Percentiles rank a stretch among this genome's conserved stretches.
Evolutionary conservation across 2,113 vertebrate genomes (phyloP).

Genomic region (Sorex fumeus): DNA sequence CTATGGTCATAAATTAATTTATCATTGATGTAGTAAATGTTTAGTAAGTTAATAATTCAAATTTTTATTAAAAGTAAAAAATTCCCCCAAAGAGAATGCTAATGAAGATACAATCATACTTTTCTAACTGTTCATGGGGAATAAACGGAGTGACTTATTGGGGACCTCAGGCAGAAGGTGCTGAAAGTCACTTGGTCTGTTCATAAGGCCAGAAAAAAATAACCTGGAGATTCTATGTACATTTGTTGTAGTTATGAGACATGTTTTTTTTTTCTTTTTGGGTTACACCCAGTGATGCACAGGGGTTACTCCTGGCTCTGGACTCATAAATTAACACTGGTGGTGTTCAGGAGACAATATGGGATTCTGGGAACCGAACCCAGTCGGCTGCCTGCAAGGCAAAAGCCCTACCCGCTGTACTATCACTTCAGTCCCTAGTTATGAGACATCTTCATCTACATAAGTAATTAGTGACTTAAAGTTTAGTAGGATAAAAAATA

Average conservation of each 20-base stretch:
- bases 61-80: conserved; percentile 19
- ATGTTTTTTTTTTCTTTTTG: too few relatives aligned
- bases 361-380: too few relatives aligned
- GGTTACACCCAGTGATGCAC: too few relatives aligned
- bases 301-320: too few relatives aligned
- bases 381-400: too few relatives aligned
- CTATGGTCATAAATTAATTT: background rate
- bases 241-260: background rate
- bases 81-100: background rate
- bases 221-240: background rate
- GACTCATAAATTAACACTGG: too few relatives aligned
- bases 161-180: background rate
- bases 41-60: conserved; percentile 14
- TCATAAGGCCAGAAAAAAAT: background rate
- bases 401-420: too few relatives aligned
- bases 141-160: too few relatives aligned
- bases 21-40: background rate
- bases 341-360: too few relatives aligned
- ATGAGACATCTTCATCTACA: background rate
- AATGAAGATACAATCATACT: background rate
- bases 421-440: too few relatives aligned
- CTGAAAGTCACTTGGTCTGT: conserved; percentile 8
- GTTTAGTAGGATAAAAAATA: background rate
- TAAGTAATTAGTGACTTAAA: conserved; percentile 31
- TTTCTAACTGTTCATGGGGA: too few relatives aligned